Percentiles rank a stretch among this genome's conserved stretches.
phyloP scores from a whole-genome alignment of 2,888 invertebrate species.

The Pristionchus entomophagus region DNA sequence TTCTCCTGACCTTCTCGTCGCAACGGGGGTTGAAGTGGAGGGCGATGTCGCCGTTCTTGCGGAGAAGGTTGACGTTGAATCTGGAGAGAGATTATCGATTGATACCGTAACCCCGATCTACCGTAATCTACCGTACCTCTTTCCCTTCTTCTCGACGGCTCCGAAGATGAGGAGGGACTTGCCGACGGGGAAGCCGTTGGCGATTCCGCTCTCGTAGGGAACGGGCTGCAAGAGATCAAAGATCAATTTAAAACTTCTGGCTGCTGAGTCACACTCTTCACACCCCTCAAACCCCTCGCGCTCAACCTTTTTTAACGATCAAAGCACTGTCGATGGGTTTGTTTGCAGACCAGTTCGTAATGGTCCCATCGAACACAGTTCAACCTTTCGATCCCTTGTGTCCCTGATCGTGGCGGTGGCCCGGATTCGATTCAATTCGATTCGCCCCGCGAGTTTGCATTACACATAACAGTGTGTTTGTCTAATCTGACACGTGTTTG shows the following conservation, averaged over 20 bases:
- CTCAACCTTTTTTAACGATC: not conserved
- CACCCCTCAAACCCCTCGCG: not conserved
- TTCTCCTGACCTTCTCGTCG: slow-evolving; percentile 66
- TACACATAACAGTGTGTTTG: slow-evolving; percentile 47
- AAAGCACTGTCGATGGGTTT: not conserved
- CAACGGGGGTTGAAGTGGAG: slow-evolving; percentile 74
- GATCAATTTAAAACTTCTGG: not conserved
- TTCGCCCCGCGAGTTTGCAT: not conserved
- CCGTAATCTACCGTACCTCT: slow-evolving; percentile 52
- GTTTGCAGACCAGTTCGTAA: not conserved
- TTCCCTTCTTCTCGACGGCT: slow-evolving; percentile 75
- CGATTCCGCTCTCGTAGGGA: slow-evolving; percentile 73
- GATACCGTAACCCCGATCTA: not conserved
- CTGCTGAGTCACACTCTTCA: too few species aligned
- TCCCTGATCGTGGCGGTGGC: not conserved
- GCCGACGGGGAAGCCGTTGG: slow-evolving; percentile 71
- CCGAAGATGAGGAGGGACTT: slow-evolving; percentile 74
- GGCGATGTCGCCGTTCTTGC: slow-evolving; percentile 75
- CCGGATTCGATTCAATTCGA: not conserved
- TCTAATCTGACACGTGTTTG: slow-evolving; percentile 6
- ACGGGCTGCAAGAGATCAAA: slow-evolving; percentile 65
- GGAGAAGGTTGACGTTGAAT: slow-evolving; percentile 72
- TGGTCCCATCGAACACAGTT: not conserved
- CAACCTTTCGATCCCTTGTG: not conserved
- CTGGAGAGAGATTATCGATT: slow-evolving; percentile 48